phyloP scores from a whole-genome alignment of 2,797 vertebrate species.

The Pelodytes ibericus region DNA sequence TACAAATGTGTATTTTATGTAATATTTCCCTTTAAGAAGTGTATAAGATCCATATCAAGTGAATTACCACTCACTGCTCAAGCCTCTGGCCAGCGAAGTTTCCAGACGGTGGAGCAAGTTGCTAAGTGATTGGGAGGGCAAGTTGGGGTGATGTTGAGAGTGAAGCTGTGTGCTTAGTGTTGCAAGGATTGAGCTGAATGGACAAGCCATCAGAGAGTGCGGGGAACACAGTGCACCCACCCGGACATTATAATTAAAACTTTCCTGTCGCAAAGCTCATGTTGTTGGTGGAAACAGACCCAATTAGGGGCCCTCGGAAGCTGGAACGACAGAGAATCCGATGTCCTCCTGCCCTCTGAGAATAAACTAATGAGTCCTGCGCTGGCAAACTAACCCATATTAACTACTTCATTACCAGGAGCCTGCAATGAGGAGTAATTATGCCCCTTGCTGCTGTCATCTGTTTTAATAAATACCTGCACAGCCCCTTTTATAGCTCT shows the following conservation, averaged over 20 bases:
- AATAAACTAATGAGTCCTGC: slow-evolving; percentile 47
- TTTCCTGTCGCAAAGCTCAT: slow-evolving; percentile 73
- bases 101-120: slow-evolving; percentile 48
- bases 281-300: slow-evolving; percentile 78
- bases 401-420: not conserved
- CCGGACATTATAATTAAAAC: slow-evolving; percentile 78
- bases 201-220: slow-evolving; percentile 77
- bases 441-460: not conserved
- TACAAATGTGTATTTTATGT: too few relatives aligned
- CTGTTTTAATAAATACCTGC: too few relatives aligned
- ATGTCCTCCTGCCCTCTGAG: slow-evolving; percentile 20
- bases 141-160: slow-evolving; percentile 59
- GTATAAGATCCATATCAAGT: slow-evolving; percentile 67
- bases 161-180: slow-evolving; percentile 80
- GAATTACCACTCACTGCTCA: slow-evolving; percentile 44
- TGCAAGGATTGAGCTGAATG: slow-evolving; percentile 78
- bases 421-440: not conserved
- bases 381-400: slow-evolving; percentile 14
- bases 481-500: too few relatives aligned
- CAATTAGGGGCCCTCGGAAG: slow-evolving; percentile 77
- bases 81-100: slow-evolving; percentile 39
- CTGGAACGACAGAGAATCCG: slow-evolving; percentile 17
- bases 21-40: slow-evolving; percentile 37
- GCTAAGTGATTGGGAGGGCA: slow-evolving; percentile 38
- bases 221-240: slow-evolving; percentile 80